Base-by-base conservation (phyloP, 2,888 invertebrate genomes). In the Scaptodrosophila latifasciaeformis region DNA sequence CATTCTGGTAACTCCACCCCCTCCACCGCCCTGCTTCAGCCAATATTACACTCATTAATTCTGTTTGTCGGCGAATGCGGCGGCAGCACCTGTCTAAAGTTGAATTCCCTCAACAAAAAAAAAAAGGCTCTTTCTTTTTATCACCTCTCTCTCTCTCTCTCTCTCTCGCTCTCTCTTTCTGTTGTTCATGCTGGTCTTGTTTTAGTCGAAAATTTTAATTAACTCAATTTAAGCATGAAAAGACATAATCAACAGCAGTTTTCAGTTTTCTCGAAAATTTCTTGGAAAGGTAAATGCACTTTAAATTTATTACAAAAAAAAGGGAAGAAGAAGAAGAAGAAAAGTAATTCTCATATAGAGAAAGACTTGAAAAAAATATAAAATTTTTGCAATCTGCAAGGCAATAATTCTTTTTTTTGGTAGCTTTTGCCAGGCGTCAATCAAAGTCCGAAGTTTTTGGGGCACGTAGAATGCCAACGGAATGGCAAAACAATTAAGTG, bases 401-500 rank as follows among this genome's bases (percentile, higher is more conserved):
- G 18, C 37, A 6, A 37, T 37, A 17, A 37, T 37, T 37, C 35
- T 15, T 37, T 31, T 13, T n/a, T n/a, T n/a, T 31, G n/a, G 31
- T 13, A 7, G 17, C 37, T 12, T n/a, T 35, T 13, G 17, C 35
- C 13, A 37, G 15, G 13, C 17, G 40, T 40, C 40, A 40, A 40
- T 40, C 40, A 40, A 18, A 40, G 19, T 19, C 2, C 15, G 37
- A 4, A 37, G 17, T 17, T 15, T 5, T 37, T 37, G 9, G n/a
- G 34, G 40, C 24, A 47, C 27, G 44, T 45, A 46, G n/a, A 42
- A 27, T 34, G 24, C 13, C 29, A 50, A 18, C 44, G 27, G 31
- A 37, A 18, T 21, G 59, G 65, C 67, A 78, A n/a, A 81, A 76
- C 83, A 83, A 82, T 82, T 83, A 82, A 82, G 82, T 84, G 80